Evolutionary conservation across 2,888 invertebrate genomes (phyloP).

Genomic region (Eueremaeus valkanovi): DNA sequence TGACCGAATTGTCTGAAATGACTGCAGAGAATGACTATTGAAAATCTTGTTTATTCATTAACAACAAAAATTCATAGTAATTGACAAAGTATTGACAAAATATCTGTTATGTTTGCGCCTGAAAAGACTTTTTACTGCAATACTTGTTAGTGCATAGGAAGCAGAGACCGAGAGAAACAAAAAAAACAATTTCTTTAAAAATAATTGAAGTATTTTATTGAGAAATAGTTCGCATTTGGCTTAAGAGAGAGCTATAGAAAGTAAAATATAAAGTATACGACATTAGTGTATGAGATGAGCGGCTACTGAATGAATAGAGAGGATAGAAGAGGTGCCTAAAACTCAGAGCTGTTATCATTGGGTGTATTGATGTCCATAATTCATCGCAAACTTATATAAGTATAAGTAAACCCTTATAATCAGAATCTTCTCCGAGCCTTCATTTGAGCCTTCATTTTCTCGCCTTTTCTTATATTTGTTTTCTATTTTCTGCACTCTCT

Average conservation of each 20-base stretch:
- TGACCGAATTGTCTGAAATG: too few relatives aligned
- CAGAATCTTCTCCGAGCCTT: not conserved
- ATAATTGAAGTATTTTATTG: too few relatives aligned
- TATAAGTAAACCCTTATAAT: not conserved
- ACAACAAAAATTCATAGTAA: too few relatives aligned
- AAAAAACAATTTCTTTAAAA: too few relatives aligned
- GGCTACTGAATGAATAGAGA: not conserved
- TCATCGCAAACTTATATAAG: not conserved
- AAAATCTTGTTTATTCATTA: too few relatives aligned
- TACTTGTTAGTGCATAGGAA: too few relatives aligned
- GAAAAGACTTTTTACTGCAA: too few relatives aligned
- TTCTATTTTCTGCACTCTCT: conserved; percentile 11
- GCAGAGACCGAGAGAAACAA: too few relatives aligned
- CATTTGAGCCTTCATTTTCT: conserved; percentile 11
- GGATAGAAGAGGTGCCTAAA: not conserved
- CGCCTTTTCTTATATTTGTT: conserved; percentile 13
- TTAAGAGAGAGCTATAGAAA: not conserved
- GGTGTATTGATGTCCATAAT: not conserved
- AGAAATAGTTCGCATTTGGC: too few relatives aligned
- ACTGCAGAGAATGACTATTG: too few relatives aligned
- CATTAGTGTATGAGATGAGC: not conserved
- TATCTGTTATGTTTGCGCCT: too few relatives aligned
- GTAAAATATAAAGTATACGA: not conserved
- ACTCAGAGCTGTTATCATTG: conserved; percentile 1
- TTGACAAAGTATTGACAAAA: too few relatives aligned